A percentile compares a stretch with the other conserved stretches of the same genome.
phyloP scores from a whole-genome alignment of 2,113 vertebrate species.

The Heloderma charlesbogerti region DNA sequence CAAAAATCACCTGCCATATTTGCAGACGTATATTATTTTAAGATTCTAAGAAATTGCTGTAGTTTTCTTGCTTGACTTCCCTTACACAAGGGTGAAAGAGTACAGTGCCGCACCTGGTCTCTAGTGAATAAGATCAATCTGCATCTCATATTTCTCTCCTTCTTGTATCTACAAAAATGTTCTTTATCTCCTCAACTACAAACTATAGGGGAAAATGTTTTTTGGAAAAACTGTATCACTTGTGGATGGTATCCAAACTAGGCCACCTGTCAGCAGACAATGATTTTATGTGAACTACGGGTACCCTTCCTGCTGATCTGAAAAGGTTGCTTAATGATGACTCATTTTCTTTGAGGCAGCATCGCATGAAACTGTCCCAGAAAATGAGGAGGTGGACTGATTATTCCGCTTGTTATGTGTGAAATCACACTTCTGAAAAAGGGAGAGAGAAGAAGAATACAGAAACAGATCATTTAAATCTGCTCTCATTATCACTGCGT shows the following conservation, averaged over 20 bases:
- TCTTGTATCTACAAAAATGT: neutral
- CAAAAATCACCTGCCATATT: neutral
- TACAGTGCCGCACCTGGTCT: conserved; percentile 13
- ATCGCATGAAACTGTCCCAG: neutral
- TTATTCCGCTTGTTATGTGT: conserved; percentile 1
- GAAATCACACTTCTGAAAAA: conserved; percentile 1
- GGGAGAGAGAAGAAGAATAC: neutral
- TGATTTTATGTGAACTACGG: conserved; percentile 1
- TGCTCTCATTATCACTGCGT: neutral
- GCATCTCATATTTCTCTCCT: neutral
- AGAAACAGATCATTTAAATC: neutral
- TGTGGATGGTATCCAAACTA: neutral
- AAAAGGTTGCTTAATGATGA: neutral
- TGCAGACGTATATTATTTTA: neutral
- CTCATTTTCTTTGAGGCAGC: neutral
- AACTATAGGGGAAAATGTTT: neutral
- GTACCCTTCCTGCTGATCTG: neutral
- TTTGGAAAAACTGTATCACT: neutral
- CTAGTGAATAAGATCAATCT: neutral
- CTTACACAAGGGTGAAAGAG: neutral
- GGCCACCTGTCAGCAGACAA: neutral
- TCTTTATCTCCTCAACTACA: neutral
- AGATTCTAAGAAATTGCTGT: neutral
- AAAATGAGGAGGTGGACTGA: neutral
- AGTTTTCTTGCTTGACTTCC: neutral